Conservation (phyloP, 1,140 invertebrate species). For the Meteorus sp. region DNA sequence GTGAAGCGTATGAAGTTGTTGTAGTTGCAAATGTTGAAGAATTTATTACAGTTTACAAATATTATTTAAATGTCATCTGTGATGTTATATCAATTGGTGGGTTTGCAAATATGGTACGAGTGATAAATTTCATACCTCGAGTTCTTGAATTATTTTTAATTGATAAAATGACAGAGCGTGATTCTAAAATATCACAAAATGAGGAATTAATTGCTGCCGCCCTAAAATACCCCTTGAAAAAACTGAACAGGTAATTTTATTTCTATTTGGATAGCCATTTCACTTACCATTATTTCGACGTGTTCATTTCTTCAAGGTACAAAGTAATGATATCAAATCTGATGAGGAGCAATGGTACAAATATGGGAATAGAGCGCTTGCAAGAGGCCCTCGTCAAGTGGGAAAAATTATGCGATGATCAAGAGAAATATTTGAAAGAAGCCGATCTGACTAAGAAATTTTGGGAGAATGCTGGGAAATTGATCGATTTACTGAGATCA, state of each 20-base stretch:
- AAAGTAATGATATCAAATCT: slow-evolving; percentile 47
- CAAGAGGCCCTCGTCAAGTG: slow-evolving; percentile 60
- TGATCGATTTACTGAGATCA: slow-evolving; percentile 67
- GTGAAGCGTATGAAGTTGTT: slow-evolving; percentile 66
- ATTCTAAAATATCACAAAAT: slow-evolving; percentile 61
- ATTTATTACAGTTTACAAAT: slow-evolving; percentile 71
- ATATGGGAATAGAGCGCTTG: slow-evolving; percentile 48
- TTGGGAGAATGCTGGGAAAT: slow-evolving; percentile 74
- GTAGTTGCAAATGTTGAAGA: slow-evolving; percentile 73
- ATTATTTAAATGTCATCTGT: slow-evolving; percentile 73
- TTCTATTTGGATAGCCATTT: too few species aligned
- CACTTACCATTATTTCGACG: too few species aligned
- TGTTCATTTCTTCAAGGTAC: slow-evolving; percentile 44
- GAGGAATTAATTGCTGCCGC: slow-evolving; percentile 63
- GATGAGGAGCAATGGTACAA: slow-evolving; percentile 45
- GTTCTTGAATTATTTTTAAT: slow-evolving; percentile 64
- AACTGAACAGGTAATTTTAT: slow-evolving; percentile 60
- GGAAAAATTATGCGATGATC: slow-evolving; percentile 65
- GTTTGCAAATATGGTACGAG: slow-evolving; percentile 67
- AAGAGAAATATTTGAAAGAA: slow-evolving; percentile 65
- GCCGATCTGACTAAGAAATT: slow-evolving; percentile 74
- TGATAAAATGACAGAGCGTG: slow-evolving; percentile 58
- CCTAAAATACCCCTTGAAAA: slow-evolving; percentile 64
- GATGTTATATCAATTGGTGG: slow-evolving; percentile 75
- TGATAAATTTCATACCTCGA: slow-evolving; percentile 62